These are phyloP conservation scores for Mycteria americana DNA, from an alignment of 2,797 vertebrate species.

Conservation along the genomic window DNA sequence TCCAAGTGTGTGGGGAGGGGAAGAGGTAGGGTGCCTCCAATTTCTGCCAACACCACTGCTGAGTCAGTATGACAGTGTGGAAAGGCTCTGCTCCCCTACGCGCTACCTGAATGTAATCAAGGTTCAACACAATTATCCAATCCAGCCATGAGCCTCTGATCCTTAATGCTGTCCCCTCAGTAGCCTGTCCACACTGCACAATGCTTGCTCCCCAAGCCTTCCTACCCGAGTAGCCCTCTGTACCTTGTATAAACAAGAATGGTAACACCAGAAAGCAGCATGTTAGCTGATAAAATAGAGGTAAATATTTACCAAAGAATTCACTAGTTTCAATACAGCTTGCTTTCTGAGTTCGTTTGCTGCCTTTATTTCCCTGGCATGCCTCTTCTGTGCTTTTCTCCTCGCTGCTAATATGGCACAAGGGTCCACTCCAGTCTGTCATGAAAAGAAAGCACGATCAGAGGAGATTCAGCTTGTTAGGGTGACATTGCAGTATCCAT, in stretches of 20 bases:
- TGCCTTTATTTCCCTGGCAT: conserved; percentile 68
- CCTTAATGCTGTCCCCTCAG: not conserved
- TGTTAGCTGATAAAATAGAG: not conserved
- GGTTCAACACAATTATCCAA: not conserved
- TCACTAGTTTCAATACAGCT: conserved; percentile 79
- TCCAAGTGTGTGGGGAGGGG: not conserved
- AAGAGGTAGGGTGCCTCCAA: not conserved
- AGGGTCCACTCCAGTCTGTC: conserved; percentile 89
- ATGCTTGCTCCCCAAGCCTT: not conserved
- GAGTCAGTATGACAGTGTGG: not conserved
- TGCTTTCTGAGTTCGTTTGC: conserved; percentile 58
- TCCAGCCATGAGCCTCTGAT: not conserved
- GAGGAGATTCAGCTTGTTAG: not conserved
- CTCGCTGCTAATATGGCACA: conserved; percentile 73
- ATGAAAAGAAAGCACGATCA: not conserved
- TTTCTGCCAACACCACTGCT: not conserved
- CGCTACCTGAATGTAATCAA: not conserved
- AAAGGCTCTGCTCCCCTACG: not conserved
- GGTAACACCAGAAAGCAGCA: not conserved
- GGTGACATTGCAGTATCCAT: not conserved
- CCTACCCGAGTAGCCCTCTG: not conserved
- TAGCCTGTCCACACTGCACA: not conserved
- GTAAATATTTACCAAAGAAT: conserved; percentile 8
- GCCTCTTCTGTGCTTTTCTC: conserved; percentile 77
- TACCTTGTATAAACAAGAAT: not conserved